A percentile compares a stretch with the other conserved stretches of the same genome.
These are phyloP conservation scores for Meleagris gallopavo DNA, from an alignment of 2,113 vertebrate genomes.

Conservation along the genomic window DNA sequence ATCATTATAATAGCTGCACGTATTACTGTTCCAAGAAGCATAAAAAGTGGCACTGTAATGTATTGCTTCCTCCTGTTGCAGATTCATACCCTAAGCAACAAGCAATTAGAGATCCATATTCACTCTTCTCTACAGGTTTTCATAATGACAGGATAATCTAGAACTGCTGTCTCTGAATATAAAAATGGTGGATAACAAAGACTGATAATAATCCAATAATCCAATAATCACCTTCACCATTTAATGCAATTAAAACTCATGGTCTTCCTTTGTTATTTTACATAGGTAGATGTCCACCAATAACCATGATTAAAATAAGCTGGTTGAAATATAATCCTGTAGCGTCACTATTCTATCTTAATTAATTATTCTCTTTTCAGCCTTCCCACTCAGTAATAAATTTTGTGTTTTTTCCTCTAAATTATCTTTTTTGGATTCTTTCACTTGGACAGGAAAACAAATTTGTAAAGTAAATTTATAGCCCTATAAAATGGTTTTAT, in stretches of 20 bases:
- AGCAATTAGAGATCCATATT: background rate
- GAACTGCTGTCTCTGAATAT: background rate
- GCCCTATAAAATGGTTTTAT: background rate
- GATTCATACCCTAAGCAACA: background rate
- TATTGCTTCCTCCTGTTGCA: background rate
- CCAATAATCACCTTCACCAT: background rate
- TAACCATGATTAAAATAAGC: background rate
- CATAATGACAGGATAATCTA: background rate
- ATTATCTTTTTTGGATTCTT: background rate
- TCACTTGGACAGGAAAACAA: background rate
- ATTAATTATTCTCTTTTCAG: background rate
- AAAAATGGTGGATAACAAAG: background rate
- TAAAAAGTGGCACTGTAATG: background rate
- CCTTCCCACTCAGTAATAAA: background rate
- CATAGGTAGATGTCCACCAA: background rate
- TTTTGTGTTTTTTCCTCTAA: background rate
- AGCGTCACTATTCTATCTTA: background rate
- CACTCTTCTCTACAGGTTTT: background rate
- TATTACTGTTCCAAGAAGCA: background rate
- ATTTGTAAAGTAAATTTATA: background rate
- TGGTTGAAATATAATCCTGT: background rate
- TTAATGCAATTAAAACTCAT: background rate
- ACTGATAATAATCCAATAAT: background rate
- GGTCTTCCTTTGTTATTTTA: background rate
- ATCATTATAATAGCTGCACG: conserved; percentile 2